Base-by-base conservation (phyloP, 2,888 invertebrate species). In the Adineta ricciae region DNA sequence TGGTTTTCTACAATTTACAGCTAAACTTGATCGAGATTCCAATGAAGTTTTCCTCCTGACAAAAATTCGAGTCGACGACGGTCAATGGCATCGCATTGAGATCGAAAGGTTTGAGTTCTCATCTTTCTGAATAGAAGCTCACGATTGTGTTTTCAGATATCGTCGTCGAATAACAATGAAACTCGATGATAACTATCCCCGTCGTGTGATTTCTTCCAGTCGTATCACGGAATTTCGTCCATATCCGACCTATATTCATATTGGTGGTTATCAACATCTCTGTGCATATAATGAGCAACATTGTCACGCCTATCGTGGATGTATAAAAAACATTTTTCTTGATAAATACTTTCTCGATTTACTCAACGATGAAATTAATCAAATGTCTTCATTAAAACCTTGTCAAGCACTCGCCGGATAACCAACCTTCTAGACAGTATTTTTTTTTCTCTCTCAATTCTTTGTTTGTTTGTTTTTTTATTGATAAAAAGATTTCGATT, bases 41-140 rank as follows among this genome's bases (percentile, higher is more conserved):
- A 86, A 87, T 49, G 86, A 91, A 56, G 89, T 90, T 83, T 91
- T 92, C 21, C 88, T 92, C 14, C 88, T 89, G 84, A 92, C 92
- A 41, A 88, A 89, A 86, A 90, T 91, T 32, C 87, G 87, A 88
- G 93, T 94, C 21, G 93, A 93, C 88, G 94, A 95, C 90, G 94
- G 94, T 0, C 90, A 93, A 86, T 94, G 94, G 94, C 95, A 95
- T 89, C 93, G 93, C 38, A 92, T 94, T n/a, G 92, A 92, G 52
- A 93, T 94, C 27, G 92, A 93, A 87, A 91, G 90, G 90, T 90
- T 46, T 24, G 64, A 54, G 86, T 24, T 19, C 83, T 83, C 86
- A 87, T 86, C 83, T 52, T 73, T 49, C 11, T 50, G 14, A 52
- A 46, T 38, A 46, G 11, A 46, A 46, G 46, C 5, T 46, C n/a